A percentile compares a stretch with the other conserved stretches of the same genome.
These are phyloP conservation scores for Dascillus cervinus DNA, from an alignment of 2,888 invertebrate species.

Conservation along the genomic window DNA sequence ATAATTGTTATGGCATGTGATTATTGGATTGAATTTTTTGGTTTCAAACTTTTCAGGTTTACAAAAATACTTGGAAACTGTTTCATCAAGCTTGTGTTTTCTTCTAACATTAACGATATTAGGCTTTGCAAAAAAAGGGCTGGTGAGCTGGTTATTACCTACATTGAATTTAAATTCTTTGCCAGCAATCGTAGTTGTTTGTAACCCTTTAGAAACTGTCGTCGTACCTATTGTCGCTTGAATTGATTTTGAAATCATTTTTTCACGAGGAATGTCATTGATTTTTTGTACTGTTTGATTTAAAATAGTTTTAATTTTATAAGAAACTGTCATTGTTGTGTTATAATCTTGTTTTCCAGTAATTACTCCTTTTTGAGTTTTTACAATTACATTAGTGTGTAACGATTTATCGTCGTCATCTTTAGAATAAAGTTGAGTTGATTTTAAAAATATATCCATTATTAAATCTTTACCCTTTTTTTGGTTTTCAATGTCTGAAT, in stretches of 20 bases:
- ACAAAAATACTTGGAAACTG: too few species aligned
- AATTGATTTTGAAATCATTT: slow-evolving; percentile 10
- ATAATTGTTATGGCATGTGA: too few species aligned
- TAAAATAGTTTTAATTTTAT: slow-evolving; percentile 4
- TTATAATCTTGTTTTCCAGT: slow-evolving; percentile 4
- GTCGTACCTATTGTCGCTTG: too few species aligned
- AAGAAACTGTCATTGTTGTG: slow-evolving; percentile 6
- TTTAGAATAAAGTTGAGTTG: slow-evolving; percentile 19
- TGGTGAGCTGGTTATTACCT: too few species aligned
- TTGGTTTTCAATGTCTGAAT: slow-evolving; percentile 20
- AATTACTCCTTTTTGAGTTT: slow-evolving; percentile 1
- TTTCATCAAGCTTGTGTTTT: too few species aligned
- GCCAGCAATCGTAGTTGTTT: slow-evolving; percentile 7
- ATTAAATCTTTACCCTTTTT: slow-evolving; percentile 33
- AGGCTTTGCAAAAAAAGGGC: too few species aligned
- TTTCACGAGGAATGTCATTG: background rate
- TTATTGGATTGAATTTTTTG: too few species aligned
- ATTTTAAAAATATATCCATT: slow-evolving; percentile 38
- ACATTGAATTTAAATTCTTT: slow-evolving; percentile 5
- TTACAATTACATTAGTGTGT: too few species aligned
- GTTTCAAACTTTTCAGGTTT: too few species aligned
- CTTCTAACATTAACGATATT: too few species aligned
- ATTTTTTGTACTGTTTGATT: background rate
- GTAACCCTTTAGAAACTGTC: too few species aligned
- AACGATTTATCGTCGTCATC: background rate